A percentile compares a stretch with the other conserved stretches of the same genome.
These are phyloP conservation scores for Epinotia demarniana DNA, from an alignment of 2,888 invertebrate genomes.

Conservation along the genomic window DNA sequence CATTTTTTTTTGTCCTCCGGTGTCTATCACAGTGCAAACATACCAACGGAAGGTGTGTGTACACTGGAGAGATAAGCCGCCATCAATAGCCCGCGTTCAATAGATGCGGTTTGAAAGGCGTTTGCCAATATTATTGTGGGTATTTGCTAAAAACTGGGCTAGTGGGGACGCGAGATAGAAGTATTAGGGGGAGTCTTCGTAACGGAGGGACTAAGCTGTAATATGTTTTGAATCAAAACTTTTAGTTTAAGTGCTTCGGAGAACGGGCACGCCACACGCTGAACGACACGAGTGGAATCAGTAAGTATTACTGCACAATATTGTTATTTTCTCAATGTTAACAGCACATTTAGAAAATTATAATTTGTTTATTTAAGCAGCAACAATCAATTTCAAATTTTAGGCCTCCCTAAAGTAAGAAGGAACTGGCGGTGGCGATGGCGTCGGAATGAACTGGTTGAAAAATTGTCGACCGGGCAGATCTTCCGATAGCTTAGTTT, in stretches of 20 bases:
- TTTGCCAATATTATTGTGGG: conserved; percentile 40
- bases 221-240: neutral
- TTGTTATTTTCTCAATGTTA: neutral
- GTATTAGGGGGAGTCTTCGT: neutral
- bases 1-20: conserved; percentile 3
- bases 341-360: too few species aligned
- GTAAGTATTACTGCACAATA: neutral
- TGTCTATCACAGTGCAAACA: conserved; percentile 21
- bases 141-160: conserved; percentile 40
- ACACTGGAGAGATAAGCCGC: conserved; percentile 45
- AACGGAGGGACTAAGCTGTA: neutral
- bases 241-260: neutral
- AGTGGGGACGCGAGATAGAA: conserved; percentile 10
- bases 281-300: neutral
- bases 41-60: conserved; percentile 35
- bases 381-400: too few species aligned
- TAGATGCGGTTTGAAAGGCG: conserved; percentile 41
- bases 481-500: too few species aligned
- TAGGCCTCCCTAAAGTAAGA: too few species aligned
- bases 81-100: conserved; percentile 45
- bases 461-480: too few species aligned
- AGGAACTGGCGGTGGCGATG: too few species aligned
- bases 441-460: too few species aligned
- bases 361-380: too few species aligned
- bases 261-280: neutral